These are phyloP conservation scores for Gymnogyps californianus DNA, from an alignment of 2,113 vertebrate genomes.

Conservation along the genomic window DNA sequence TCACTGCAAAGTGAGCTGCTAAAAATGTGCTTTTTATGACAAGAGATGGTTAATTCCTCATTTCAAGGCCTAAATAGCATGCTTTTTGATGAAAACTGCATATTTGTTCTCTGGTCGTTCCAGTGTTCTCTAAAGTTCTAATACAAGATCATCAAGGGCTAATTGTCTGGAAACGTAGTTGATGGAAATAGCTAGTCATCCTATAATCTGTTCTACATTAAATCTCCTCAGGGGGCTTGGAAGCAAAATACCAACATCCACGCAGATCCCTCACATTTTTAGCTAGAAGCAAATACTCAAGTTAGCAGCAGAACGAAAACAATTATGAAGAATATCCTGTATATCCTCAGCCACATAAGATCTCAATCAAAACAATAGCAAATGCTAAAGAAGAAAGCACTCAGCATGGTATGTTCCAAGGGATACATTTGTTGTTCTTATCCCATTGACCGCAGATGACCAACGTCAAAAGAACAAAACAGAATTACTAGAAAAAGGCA, in stretches of 20 bases:
- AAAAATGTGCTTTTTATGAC: background rate
- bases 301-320: background rate
- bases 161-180: constrained; percentile 36
- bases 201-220: constrained; percentile 48
- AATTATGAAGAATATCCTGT: background rate
- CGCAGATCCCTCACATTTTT: background rate
- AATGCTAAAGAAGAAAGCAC: background rate
- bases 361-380: constrained; percentile 17
- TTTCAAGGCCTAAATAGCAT: background rate
- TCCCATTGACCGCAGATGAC: background rate
- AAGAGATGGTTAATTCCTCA: background rate
- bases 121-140: background rate
- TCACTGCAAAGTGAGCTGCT: background rate
- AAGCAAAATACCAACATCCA: background rate
- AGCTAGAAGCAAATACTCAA: background rate
- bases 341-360: background rate
- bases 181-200: constrained; percentile 1
- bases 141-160: constrained; percentile 15
- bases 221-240: constrained; percentile 22
- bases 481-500: background rate
- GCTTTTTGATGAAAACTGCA: background rate
- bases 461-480: background rate
- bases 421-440: background rate
- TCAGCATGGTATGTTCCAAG: background rate
- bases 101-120: background rate